Conservation (phyloP, 2,888 invertebrate species). For the Ornithoptera alexandrae region DNA sequence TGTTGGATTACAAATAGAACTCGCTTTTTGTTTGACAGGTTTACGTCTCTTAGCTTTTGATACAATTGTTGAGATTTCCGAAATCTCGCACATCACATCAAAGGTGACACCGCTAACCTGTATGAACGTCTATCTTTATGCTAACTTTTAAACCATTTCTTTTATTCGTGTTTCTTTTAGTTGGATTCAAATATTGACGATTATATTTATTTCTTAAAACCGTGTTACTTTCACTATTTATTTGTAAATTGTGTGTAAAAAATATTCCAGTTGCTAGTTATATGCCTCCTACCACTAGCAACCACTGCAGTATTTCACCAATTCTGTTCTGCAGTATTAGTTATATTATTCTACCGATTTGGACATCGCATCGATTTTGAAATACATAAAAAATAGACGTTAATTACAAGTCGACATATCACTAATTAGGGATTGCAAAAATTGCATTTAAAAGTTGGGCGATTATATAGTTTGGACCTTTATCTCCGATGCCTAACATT, state of each 20-base stretch:
- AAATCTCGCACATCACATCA: conserved; percentile 14
- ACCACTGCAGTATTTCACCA: too few species aligned
- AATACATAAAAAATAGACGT: neutral
- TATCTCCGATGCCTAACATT: conserved; percentile 59
- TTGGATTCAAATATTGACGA: neutral
- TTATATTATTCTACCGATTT: too few species aligned
- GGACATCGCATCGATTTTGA: too few species aligned
- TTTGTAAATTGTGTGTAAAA: too few species aligned
- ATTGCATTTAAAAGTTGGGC: conserved; percentile 37
- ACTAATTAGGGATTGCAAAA: conserved; percentile 31
- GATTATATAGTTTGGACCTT: conserved; percentile 55
- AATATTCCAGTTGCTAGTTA: too few species aligned
- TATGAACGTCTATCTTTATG: neutral
- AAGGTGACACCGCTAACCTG: conserved; percentile 18
- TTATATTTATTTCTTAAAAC: neutral
- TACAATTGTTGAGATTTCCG: conserved; percentile 10
- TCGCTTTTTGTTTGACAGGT: conserved; percentile 10
- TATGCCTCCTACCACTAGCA: too few species aligned
- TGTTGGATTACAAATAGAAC: conserved; percentile 2
- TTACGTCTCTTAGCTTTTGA: neutral
- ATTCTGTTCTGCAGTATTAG: too few species aligned
- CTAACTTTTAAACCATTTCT: neutral
- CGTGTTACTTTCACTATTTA: too few species aligned
- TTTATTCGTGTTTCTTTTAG: neutral
- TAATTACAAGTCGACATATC: conserved; percentile 17